These are phyloP conservation scores for Rhizoglyphus robini DNA, from an alignment of 1,140 invertebrate genomes.

Conservation along the genomic window DNA sequence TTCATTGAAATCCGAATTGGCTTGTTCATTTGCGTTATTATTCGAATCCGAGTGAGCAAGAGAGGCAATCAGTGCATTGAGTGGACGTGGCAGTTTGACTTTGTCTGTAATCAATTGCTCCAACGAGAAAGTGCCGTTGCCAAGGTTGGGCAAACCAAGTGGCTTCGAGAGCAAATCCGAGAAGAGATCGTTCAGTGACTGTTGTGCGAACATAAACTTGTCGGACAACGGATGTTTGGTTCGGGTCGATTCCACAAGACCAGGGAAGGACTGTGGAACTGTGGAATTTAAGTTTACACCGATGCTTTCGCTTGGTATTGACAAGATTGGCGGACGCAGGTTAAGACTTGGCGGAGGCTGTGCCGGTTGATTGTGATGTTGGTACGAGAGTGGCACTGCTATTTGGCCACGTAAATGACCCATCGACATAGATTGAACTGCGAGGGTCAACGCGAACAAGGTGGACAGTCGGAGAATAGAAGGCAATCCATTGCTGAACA, in stretches of 20 bases:
- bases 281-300: neutral
- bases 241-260: neutral
- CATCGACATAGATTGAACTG: too few species aligned
- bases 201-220: neutral
- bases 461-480: too few species aligned
- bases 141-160: neutral
- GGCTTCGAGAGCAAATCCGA: neutral
- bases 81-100: neutral
- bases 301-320: neutral
- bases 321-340: neutral
- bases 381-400: too few species aligned
- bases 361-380: too few species aligned
- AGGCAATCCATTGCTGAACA: too few species aligned
- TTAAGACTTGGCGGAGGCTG: too few species aligned
- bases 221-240: neutral
- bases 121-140: neutral
- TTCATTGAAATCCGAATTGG: neutral
- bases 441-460: too few species aligned
- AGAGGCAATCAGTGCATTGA: neutral
- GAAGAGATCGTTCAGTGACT: neutral
- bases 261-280: neutral
- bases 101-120: constrained; percentile 2
- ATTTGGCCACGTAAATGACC: too few species aligned
- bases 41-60: neutral
- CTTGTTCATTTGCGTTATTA: neutral